Percentiles rank a stretch among this genome's conserved stretches.
These are phyloP conservation scores for Catostomus latipinnis DNA, from an alignment of 2,797 vertebrate species.

Conservation along the genomic window DNA sequence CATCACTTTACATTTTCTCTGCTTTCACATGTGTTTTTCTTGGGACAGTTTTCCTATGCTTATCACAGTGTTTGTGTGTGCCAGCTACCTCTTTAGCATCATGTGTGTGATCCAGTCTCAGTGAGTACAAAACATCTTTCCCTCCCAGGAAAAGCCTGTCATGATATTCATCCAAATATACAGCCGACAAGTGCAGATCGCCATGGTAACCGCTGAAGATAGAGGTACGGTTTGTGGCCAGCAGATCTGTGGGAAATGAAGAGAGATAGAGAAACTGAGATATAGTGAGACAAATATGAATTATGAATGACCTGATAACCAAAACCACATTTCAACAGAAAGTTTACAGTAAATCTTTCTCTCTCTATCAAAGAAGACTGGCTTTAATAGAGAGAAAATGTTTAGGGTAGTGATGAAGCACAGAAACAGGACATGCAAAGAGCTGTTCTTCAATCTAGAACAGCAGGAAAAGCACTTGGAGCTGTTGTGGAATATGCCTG, in stretches of 20 bases:
- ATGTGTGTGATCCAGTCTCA: constrained; percentile 77
- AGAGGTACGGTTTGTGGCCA: constrained; percentile 85
- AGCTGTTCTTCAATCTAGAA: constrained; percentile 7
- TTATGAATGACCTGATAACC: constrained; percentile 11
- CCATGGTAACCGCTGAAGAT: constrained; percentile 85
- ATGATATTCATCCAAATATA: constrained; percentile 92
- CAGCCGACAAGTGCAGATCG: constrained; percentile 80
- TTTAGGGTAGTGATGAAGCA: background rate
- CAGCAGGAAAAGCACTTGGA: background rate
- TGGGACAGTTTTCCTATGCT: background rate
- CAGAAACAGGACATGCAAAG: background rate
- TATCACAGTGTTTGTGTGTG: constrained; percentile 20
- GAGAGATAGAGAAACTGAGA: background rate
- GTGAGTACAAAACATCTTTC: constrained; percentile 88
- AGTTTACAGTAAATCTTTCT: constrained; percentile 46
- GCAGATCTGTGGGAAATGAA: constrained; percentile 76
- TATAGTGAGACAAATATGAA: background rate
- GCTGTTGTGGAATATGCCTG: background rate
- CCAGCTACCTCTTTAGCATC: constrained; percentile 59
- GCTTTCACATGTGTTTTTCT: background rate
- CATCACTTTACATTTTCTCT: constrained; percentile 14
- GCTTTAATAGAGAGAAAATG: background rate
- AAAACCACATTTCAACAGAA: constrained; percentile 27
- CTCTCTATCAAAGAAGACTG: constrained; percentile 34
- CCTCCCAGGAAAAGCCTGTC: constrained; percentile 92